Conservation (phyloP, 2,113 vertebrate species). For the Puma concolor region DNA sequence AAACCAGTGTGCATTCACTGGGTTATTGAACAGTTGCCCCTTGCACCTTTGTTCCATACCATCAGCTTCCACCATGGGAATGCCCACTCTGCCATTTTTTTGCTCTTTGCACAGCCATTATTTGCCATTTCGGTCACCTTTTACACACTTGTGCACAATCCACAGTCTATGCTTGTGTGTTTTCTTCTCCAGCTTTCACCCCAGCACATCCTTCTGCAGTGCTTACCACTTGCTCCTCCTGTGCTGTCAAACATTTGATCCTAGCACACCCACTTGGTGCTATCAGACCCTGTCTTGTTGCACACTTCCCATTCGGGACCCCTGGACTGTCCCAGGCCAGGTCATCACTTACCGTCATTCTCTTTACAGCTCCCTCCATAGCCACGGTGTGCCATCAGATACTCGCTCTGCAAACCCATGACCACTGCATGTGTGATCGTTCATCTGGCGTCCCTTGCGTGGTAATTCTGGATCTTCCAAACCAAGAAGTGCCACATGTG, state of each 20-base stretch:
- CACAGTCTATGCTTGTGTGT: rapidly evolving
- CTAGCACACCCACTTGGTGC: neutral
- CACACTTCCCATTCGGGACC: neutral
- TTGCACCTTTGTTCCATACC: neutral
- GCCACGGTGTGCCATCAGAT: neutral
- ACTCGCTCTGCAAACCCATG: neutral
- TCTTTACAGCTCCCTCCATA: neutral
- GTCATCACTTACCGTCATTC: too few species aligned
- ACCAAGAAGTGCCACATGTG: neutral
- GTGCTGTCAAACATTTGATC: rapidly evolving
- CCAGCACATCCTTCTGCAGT: neutral
- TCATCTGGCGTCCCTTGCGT: neutral
- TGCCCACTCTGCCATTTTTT: too few species aligned
- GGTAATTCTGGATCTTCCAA: neutral
- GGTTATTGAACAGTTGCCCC: neutral
- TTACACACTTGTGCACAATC: neutral
- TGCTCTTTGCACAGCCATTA: neutral
- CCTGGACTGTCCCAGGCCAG: too few species aligned
- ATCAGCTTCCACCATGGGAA: neutral
- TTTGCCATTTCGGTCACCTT: neutral
- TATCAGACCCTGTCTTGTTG: neutral
- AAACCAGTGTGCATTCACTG: too few species aligned
- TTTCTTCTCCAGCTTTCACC: neutral
- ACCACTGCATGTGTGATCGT: neutral
- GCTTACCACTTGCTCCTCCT: neutral